Conservation (phyloP, 2,888 invertebrate species). For the Esperia sulphurella region DNA sequence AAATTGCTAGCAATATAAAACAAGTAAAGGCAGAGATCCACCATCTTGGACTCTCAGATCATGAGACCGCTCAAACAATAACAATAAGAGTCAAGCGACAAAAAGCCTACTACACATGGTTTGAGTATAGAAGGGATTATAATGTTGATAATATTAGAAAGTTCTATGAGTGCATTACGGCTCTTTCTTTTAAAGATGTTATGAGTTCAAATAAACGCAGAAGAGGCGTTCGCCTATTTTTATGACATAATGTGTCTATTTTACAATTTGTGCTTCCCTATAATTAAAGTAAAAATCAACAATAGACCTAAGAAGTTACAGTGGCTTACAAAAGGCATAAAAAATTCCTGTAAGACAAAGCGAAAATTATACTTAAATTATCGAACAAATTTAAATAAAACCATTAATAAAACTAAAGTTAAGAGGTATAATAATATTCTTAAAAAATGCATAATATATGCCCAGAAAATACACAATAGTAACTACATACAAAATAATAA, state of each 20-base stretch:
- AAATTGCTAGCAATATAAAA: slow-evolving; percentile 10
- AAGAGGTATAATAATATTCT: not conserved
- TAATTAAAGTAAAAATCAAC: not conserved
- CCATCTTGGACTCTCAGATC: slow-evolving; percentile 4
- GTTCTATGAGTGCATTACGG: not conserved
- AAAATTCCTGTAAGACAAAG: not conserved
- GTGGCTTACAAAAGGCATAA: not conserved
- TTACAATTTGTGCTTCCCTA: not conserved
- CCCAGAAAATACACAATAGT: not conserved
- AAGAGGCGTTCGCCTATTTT: not conserved
- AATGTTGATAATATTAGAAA: slow-evolving; percentile 1
- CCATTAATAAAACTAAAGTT: not conserved
- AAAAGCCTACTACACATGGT: not conserved
- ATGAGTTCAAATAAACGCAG: no score
- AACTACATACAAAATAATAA: not conserved
- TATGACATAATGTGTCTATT: not conserved
- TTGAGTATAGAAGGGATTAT: slow-evolving; percentile 1
- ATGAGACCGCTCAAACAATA: slow-evolving; percentile 2
- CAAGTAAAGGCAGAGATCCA: not conserved
- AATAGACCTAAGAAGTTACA: not conserved
- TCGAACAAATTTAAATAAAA: not conserved
- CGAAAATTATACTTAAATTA: not conserved
- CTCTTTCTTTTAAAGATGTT: not conserved
- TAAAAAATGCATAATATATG: not conserved
- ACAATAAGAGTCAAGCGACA: not conserved